Conservation (phyloP, 1,140 invertebrate species). For the Nasonia vitripennis region DNA sequence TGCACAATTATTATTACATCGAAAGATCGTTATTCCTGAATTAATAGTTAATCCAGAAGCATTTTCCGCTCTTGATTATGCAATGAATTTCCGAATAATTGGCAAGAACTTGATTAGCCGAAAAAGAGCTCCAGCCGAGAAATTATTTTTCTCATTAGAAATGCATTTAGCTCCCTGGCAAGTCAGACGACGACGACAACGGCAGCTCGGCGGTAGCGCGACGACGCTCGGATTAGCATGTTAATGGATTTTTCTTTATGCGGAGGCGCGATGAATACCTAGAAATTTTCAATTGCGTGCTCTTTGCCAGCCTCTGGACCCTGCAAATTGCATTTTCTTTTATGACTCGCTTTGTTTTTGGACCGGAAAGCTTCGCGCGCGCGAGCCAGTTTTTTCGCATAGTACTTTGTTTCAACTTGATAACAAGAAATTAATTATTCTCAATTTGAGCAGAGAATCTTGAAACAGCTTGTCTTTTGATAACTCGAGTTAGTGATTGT, state of each 20-base stretch:
- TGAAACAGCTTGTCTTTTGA: neutral
- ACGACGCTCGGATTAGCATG: constrained; percentile 38
- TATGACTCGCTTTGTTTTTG: constrained; percentile 27
- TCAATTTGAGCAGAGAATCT: neutral
- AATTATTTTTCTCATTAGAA: constrained; percentile 31
- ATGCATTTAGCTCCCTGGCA: constrained; percentile 17
- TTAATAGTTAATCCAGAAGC: neutral
- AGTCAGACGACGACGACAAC: neutral
- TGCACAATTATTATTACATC: no score
- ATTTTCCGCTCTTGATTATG: neutral
- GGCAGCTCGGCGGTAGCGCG: neutral
- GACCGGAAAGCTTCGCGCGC: neutral
- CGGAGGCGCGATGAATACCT: constrained; percentile 29
- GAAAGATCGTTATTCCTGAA: no score
- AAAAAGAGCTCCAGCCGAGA: neutral
- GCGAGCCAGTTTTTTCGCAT: constrained; percentile 2
- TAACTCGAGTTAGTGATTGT: neutral
- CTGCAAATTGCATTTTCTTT: constrained; percentile 39
- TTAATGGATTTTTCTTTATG: constrained; percentile 50
- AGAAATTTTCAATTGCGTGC: constrained; percentile 47
- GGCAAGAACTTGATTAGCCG: neutral
- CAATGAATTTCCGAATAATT: neutral
- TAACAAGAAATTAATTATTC: constrained; percentile 24
- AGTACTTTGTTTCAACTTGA: neutral
- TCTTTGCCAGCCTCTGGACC: constrained; percentile 36